These are phyloP conservation scores for Caenorhabditis sulstoni DNA, from an alignment of 2,888 invertebrate genomes.

Conservation along the genomic window DNA sequence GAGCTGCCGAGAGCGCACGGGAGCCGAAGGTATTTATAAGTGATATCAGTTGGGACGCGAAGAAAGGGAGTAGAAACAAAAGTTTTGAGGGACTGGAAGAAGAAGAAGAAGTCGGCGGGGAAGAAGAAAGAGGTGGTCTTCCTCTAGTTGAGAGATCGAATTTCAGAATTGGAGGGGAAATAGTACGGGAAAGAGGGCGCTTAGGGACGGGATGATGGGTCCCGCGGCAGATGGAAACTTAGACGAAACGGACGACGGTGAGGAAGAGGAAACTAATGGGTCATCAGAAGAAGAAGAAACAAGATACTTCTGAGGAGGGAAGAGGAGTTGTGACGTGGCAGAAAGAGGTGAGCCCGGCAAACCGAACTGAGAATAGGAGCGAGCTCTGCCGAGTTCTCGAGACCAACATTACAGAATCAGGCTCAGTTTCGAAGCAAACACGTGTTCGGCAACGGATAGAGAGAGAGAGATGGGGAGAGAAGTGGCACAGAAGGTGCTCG, in stretches of 20 bases:
- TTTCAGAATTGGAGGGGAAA: slow-evolving; percentile 23
- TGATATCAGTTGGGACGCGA: slow-evolving; percentile 16
- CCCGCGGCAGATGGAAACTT: background rate
- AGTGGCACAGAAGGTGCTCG: background rate
- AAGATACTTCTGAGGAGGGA: background rate
- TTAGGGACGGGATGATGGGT: slow-evolving; percentile 3
- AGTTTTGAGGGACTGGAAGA: slow-evolving; percentile 9
- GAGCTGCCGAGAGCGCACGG: slow-evolving; percentile 12
- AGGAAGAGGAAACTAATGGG: slow-evolving; percentile 7
- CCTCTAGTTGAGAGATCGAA: slow-evolving; percentile 20
- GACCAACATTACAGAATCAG: no score
- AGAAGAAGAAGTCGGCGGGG: slow-evolving; percentile 8
- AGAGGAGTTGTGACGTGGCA: background rate
- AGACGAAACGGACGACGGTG: background rate
- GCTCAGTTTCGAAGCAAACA: background rate
- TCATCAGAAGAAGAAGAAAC: background rate
- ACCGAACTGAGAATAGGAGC: no score
- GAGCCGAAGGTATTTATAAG: slow-evolving; percentile 27
- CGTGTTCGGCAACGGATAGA: slow-evolving; percentile 3
- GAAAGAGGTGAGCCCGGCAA: background rate
- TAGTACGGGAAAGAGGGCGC: slow-evolving; percentile 23
- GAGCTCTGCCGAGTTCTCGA: no score
- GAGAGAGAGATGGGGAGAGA: slow-evolving; percentile 1
- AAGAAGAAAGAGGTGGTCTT: slow-evolving; percentile 15
- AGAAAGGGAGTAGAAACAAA: slow-evolving; percentile 22